These are phyloP conservation scores for Nemurella pictetii DNA, from an alignment of 2,888 invertebrate genomes.

Conservation along the genomic window DNA sequence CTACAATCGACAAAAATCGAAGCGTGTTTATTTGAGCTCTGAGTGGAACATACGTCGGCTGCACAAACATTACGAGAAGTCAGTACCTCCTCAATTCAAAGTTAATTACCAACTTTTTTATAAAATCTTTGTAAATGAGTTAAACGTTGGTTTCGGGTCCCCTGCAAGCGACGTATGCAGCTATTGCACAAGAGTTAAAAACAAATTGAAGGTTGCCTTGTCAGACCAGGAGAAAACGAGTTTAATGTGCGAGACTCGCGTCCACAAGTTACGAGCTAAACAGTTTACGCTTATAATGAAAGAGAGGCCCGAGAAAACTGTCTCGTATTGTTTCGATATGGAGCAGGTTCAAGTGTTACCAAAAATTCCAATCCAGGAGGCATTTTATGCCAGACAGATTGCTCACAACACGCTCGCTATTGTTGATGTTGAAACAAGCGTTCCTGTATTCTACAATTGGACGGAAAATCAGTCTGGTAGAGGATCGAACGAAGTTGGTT, in stretches of 20 bases:
- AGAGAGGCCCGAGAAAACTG: background rate
- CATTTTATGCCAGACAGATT: background rate
- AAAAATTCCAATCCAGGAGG: background rate
- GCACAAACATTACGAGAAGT: background rate
- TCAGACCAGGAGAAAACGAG: background rate
- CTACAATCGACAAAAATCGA: background rate
- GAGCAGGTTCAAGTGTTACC: constrained; percentile 1
- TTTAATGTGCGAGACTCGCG: background rate
- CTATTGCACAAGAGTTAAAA: background rate
- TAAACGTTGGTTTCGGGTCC: background rate
- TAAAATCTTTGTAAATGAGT: constrained; percentile 4
- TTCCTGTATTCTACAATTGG: constrained; percentile 12
- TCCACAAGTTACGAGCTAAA: background rate
- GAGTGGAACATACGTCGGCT: background rate
- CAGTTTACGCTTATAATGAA: background rate
- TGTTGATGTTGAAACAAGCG: background rate
- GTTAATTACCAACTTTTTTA: constrained; percentile 25
- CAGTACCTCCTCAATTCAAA: background rate
- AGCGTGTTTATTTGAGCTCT: background rate
- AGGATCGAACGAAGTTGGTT: constrained; percentile 8
- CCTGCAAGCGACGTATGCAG: background rate
- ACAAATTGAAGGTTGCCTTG: background rate
- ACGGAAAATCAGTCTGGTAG: constrained; percentile 10
- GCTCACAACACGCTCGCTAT: background rate
- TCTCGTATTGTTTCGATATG: background rate